phyloP scores from a whole-genome alignment of 2,113 vertebrate genomes.

The Chaetodon trifascialis region DNA sequence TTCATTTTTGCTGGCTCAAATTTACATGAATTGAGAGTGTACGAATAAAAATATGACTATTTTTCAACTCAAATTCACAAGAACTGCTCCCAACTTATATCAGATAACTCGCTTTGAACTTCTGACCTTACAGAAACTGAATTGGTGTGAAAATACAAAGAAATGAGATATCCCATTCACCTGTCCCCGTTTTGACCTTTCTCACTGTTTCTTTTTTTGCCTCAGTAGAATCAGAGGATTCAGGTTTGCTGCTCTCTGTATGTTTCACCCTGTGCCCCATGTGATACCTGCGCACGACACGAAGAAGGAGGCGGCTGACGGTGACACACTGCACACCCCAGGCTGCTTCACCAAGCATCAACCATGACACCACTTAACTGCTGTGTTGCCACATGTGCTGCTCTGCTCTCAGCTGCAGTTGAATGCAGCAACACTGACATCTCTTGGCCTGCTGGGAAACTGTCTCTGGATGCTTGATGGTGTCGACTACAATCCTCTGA shows the following conservation, averaged over 20 bases:
- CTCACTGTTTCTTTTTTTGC: not conserved
- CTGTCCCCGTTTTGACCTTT: not conserved
- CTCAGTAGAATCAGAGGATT: not conserved
- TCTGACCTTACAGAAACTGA: not conserved
- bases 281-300: constrained; percentile 1
- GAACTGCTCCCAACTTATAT: not conserved
- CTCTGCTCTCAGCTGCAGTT: not conserved
- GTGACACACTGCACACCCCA: constrained; percentile 19
- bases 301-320: not conserved
- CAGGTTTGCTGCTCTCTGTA: not conserved
- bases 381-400: not conserved
- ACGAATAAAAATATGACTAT: not conserved
- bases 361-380: constrained; percentile 14
- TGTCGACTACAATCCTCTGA: too few relatives aligned
- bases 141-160: not conserved
- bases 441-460: constrained; percentile 38
- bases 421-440: constrained; percentile 66
- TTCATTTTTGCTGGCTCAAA: not conserved
- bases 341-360: constrained; percentile 38
- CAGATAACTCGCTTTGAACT: not conserved
- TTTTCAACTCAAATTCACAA: not conserved
- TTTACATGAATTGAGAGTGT: not conserved
- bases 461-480: not conserved
- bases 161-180: not conserved
- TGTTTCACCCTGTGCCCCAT: not conserved